Evolutionary conservation across 2,113 vertebrate genomes (phyloP), one percentile per base, ranked within the genome.

Genomic region (Hippocampus guttulatus): DNA sequence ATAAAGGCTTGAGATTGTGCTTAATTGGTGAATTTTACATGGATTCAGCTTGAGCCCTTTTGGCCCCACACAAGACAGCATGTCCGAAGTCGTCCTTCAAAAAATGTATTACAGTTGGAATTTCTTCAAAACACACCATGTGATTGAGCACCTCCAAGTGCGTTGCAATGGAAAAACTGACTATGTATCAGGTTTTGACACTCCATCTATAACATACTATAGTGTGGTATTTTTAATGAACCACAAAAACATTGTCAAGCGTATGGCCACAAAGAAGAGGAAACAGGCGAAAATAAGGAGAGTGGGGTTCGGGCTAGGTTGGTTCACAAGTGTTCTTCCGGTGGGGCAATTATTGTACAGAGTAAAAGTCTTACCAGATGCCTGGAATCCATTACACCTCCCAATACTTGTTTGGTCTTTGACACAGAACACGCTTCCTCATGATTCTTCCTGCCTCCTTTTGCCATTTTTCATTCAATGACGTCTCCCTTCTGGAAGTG

Each of bases 401-500:
- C 14, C 11, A 58, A 45, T 14, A 14, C 2, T 33, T 61, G 11
- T 30, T 60, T 25, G 30, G 16, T 25, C 57, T 30, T 60, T 60
- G 58, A 18, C 55, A 15, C 74, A 68, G 11, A 70, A 70, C 65
- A 61, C 45, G 27, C 72, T 70, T 77, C 7, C 67, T 71, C 11
- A 2, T 73, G 57, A 52, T 74, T 61, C 40, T 75, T 64, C 57
- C 65, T 30, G 38, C 64, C 68, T 68, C 33, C 23, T 41, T 57
- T 45, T 57, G 47, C 33, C 58, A 61, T 61, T 33, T 61, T 61
- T 61, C 70, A 68, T 77, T 49, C 58, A 25, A 60, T 12, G 16
- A 79, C 65, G 67, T 65, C 60, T 60, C 52, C 40, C 66, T 61
- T 38, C 61, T 68, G 49, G 66, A 77, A 62, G 78, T 81, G 76